Evolutionary conservation across 2,797 vertebrate genomes (phyloP).

Genomic region (Craterocephalus amniculus): DNA sequence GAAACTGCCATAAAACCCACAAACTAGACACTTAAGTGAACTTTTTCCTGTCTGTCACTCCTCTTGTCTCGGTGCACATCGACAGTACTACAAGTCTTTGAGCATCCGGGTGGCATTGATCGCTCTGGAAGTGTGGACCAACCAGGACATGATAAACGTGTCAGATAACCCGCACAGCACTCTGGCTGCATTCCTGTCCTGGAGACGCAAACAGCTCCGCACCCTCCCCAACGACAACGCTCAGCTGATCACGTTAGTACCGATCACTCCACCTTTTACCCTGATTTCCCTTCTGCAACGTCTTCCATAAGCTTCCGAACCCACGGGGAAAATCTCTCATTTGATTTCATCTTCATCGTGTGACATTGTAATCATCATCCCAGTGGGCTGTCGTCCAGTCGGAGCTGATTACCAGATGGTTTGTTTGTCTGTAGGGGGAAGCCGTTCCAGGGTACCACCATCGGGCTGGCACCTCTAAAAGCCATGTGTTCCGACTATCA

Average conservation of each 20-base stretch:
- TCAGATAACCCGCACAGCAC: constrained; percentile 93
- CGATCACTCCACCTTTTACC: constrained; percentile 7
- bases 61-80: neutral
- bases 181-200: constrained; percentile 91
- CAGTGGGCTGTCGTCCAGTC: constrained; percentile 23
- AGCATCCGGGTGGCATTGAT: constrained; percentile 94
- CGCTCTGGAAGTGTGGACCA: constrained; percentile 93
- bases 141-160: constrained; percentile 85
- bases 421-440: constrained; percentile 85
- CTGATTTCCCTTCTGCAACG: neutral
- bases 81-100: constrained; percentile 92
- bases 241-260: constrained; percentile 92
- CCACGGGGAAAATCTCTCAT: neutral
- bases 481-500: constrained; percentile 97
- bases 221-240: constrained; percentile 92
- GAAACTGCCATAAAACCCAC: neutral
- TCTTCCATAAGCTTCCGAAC: neutral
- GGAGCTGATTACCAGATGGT: constrained; percentile 44
- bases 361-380: constrained; percentile 1
- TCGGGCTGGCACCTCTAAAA: constrained; percentile 94
- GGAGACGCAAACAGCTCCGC: constrained; percentile 90
- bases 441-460: constrained; percentile 92
- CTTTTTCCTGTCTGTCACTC: neutral
- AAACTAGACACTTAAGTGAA: neutral
- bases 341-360: neutral